phyloP scores from a whole-genome alignment of 37 sponge, comb jelly and placozoan species.

The Bolinopsis microptera region DNA sequence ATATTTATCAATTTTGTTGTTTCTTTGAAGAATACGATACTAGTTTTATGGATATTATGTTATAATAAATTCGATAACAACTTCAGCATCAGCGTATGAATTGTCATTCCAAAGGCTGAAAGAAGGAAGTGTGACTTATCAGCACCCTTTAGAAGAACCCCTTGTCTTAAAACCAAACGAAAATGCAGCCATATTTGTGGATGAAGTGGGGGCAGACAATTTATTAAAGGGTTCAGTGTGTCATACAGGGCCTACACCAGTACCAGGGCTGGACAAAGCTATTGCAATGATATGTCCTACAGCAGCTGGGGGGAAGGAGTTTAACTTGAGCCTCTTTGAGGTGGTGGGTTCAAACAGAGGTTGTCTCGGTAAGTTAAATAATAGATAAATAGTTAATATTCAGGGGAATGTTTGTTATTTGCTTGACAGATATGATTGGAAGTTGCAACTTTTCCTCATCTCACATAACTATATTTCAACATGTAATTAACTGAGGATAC shows the following conservation, averaged over 20 bases:
- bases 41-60: too few species aligned
- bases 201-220: background rate
- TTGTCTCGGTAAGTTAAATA: conserved; percentile 26
- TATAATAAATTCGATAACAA: background rate
- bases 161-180: background rate
- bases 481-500: too few species aligned
- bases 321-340: background rate
- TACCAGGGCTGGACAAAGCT: conserved; percentile 3
- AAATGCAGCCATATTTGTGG: conserved; percentile 45
- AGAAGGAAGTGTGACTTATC: background rate
- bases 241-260: background rate
- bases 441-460: too few species aligned
- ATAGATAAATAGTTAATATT: too few species aligned
- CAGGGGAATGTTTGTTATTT: too few species aligned
- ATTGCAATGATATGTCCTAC: background rate
- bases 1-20: too few species aligned
- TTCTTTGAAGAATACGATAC: too few species aligned
- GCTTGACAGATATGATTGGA: too few species aligned
- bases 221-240: background rate
- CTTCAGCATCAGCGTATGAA: conserved; percentile 36
- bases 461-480: too few species aligned
- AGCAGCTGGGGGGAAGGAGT: background rate
- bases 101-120: background rate
- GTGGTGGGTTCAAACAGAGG: conserved; percentile 17
- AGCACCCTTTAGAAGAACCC: background rate